phyloP scores from a whole-genome alignment of 2,888 invertebrate genomes.

The Leptopilina myrica region DNA sequence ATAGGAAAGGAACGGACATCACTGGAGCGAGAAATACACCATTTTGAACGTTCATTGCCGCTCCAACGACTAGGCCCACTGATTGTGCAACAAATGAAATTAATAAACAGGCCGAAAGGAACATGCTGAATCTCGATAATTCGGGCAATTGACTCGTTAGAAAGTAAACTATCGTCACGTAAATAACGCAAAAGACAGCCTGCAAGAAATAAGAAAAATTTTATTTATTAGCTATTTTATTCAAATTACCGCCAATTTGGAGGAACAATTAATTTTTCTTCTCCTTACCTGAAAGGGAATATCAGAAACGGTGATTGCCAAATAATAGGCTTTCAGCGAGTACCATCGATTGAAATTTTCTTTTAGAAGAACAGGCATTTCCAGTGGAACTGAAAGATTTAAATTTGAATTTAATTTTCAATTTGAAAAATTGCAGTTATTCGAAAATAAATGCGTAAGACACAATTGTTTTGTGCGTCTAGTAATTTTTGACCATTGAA shows the following conservation, averaged over 20 bases:
- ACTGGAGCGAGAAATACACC: conserved; percentile 98
- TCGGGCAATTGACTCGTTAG: conserved; percentile 96
- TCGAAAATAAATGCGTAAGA: background rate
- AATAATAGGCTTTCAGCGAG: conserved; percentile 94
- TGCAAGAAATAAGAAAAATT: conserved; percentile 75
- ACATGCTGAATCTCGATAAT: conserved; percentile 90
- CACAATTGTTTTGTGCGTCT: too few relatives aligned
- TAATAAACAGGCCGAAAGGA: conserved; percentile 90
- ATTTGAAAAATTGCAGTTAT: background rate
- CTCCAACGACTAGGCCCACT: conserved; percentile 95
- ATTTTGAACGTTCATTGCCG: conserved; percentile 96
- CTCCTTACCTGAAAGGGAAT: conserved; percentile 95
- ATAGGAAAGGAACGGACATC: conserved; percentile 96
- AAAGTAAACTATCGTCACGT: conserved; percentile 95
- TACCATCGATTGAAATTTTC: conserved; percentile 99
- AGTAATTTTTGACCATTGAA: too few relatives aligned
- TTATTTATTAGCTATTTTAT: background rate
- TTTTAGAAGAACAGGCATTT: conserved; percentile 95
- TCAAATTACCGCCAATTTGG: too few relatives aligned
- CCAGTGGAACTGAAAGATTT: conserved; percentile 87
- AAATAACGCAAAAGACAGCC: conserved; percentile 95
- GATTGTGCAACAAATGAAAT: conserved; percentile 97
- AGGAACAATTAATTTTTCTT: too few relatives aligned
- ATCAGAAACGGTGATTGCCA: conserved; percentile 97
- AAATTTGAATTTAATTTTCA: too few relatives aligned